Evolutionary conservation across 2,797 vertebrate species (phyloP).

Genomic region (Chiloscyllium punctatum): DNA sequence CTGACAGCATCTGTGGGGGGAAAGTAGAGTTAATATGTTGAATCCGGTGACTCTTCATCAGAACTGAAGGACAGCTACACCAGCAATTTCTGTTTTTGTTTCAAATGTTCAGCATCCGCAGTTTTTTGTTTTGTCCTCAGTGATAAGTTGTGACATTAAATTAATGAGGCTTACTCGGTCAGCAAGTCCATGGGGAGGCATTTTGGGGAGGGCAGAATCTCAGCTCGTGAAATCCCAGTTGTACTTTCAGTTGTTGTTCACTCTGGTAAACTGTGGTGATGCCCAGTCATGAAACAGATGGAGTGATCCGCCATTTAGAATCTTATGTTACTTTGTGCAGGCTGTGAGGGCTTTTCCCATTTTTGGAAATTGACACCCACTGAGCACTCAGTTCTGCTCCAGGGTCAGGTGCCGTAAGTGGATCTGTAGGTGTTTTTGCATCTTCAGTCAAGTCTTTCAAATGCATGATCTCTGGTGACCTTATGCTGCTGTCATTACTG

Average conservation of each 20-base stretch:
- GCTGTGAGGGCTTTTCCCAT: background rate
- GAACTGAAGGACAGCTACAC: no score
- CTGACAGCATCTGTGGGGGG: no score
- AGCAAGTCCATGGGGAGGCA: background rate
- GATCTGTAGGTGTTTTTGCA: slow-evolving; percentile 7
- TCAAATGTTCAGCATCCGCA: no score
- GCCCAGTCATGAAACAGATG: background rate
- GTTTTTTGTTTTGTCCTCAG: background rate
- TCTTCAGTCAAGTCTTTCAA: background rate
- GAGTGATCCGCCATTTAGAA: background rate
- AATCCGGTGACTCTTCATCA: no score
- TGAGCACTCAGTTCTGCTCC: background rate
- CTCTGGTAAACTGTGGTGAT: background rate
- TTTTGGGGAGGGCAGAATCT: background rate
- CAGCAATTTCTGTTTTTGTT: no score
- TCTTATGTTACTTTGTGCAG: background rate
- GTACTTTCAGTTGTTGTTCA: background rate
- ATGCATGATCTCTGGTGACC: background rate
- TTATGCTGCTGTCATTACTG: background rate
- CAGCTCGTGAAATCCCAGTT: background rate
- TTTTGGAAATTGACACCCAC: slow-evolving; percentile 20
- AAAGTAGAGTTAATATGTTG: no score
- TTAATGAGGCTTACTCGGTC: background rate
- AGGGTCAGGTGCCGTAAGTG: background rate
- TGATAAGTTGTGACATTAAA: background rate